Evolutionary conservation across 2,888 invertebrate genomes (phyloP).

Genomic region (Tetropium fuscum): DNA sequence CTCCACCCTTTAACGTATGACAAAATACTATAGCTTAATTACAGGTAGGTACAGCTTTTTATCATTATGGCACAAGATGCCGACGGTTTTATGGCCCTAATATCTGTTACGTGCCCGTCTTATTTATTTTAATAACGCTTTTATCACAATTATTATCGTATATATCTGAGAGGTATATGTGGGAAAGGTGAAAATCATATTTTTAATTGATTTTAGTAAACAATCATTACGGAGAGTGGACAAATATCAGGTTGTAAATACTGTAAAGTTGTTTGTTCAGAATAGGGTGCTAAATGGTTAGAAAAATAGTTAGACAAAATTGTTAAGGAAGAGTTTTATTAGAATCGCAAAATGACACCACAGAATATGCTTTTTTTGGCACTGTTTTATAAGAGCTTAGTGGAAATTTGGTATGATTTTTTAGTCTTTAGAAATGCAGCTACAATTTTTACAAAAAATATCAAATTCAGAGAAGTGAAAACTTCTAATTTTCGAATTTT

Average conservation of each 20-base stretch:
- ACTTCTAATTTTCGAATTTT: too few species aligned
- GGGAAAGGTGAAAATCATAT: conserved; percentile 5
- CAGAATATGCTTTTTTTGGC: too few species aligned
- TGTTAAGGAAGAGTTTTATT: too few species aligned
- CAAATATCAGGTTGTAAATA: conserved; percentile 27
- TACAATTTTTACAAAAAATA: too few species aligned
- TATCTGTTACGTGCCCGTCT: not conserved
- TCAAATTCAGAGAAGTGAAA: too few species aligned
- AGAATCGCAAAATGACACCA: too few species aligned
- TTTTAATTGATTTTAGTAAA: conserved; percentile 15
- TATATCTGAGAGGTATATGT: conserved; percentile 2
- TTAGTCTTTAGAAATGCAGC: too few species aligned
- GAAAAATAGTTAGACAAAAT: conserved; percentile 18
- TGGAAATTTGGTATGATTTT: too few species aligned
- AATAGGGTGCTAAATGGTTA: conserved; percentile 5
- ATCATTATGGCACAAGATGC: conserved; percentile 10
- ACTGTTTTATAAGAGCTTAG: too few species aligned
- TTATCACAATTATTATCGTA: conserved; percentile 5
- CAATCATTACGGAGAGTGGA: not conserved
- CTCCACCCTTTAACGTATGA: conserved; percentile 37
- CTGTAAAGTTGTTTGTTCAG: not conserved
- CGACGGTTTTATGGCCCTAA: conserved; percentile 8
- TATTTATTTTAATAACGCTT: conserved; percentile 4
- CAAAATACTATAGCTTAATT: conserved; percentile 41
- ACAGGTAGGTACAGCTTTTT: conserved; percentile 37